A percentile compares a stretch with the other conserved stretches of the same genome.
phyloP scores from a whole-genome alignment of 1,140 invertebrate genomes.

The Trinorchestia longiramus region DNA sequence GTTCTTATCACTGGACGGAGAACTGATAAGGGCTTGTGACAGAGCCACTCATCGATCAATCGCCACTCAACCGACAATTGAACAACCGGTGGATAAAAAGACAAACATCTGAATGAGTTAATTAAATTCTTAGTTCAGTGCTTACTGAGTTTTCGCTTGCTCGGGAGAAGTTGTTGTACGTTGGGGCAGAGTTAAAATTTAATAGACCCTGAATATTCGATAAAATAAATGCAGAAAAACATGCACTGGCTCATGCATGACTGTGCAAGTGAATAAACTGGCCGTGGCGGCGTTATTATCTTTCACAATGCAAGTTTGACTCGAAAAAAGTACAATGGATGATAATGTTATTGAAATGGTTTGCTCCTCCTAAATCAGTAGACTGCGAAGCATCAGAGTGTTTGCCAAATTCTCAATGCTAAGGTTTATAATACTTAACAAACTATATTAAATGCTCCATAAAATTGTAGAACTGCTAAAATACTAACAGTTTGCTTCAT shows the following conservation, averaged over 20 bases:
- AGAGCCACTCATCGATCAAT: slow-evolving; percentile 55
- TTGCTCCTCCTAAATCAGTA: not conserved
- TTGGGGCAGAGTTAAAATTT: no score
- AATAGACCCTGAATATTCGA: no score
- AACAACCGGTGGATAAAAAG: not conserved
- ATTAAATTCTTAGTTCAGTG: not conserved
- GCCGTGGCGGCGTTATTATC: not conserved
- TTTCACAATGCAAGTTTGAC: not conserved
- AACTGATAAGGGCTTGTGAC: slow-evolving; percentile 67
- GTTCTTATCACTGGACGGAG: slow-evolving; percentile 65
- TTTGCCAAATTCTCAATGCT: no score
- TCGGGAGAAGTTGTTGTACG: not conserved
- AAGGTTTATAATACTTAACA: no score
- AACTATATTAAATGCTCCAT: no score
- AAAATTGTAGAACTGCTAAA: no score
- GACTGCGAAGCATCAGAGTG: no score
- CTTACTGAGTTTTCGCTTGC: not conserved
- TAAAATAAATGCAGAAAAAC: no score
- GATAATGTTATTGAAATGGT: not conserved
- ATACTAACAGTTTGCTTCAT: no score
- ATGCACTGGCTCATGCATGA: no score
- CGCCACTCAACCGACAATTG: not conserved
- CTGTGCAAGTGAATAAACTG: no score
- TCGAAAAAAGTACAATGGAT: not conserved
- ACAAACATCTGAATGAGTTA: not conserved